Evolutionary conservation across 2,888 invertebrate genomes (phyloP), one percentile per base, ranked within the genome.

Genomic region (Boloria euphrosyne): DNA sequence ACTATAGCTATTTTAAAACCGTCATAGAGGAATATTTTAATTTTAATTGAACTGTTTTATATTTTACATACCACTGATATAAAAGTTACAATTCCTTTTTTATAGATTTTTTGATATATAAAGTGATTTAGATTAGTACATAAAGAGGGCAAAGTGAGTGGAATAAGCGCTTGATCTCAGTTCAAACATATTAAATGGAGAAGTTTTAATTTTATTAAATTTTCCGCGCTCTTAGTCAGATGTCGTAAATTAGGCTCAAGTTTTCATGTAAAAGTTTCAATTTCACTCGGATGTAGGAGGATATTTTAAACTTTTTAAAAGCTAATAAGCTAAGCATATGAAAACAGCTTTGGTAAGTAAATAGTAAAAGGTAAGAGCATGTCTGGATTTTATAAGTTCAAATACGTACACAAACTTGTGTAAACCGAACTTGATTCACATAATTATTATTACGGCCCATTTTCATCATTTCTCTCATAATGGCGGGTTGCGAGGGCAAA

Each of bases 391-490:
- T 46, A 38, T 60, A 47, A 58, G 31, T 65, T 58, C 44, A 65
- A 67, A 67, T 62, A 67, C 38, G 58, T 65, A 65, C 47, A 63
- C 59, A 55, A 57, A 62, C 57, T 57, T 13, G 13, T 57, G 57
- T 63, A 57, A 55, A 62, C 60, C 66, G 57, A 70, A 68, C 63
- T 68, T 68, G 68, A 68, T 70, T 71, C 68, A 68, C 69, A 67
- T 71, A 73, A 76, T 72, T 72, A 76, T 75, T 74, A 71, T 74
- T 74, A 69, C 70, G 70, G 71, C 65, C 72, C 70, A 87, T 88
- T 89, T 88, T 87, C 85, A 85, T 88, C 82, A 87, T 87, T 85
- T 78, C 82, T 80, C 76, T 78, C 76, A 78, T 83, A 89, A 87
- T 83, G 82, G 81, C 77, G 84, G 84, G 83, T 86, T 84, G 83